Conservation (phyloP, 2,888 invertebrate genomes). For the Patella ulyssiponensis region DNA sequence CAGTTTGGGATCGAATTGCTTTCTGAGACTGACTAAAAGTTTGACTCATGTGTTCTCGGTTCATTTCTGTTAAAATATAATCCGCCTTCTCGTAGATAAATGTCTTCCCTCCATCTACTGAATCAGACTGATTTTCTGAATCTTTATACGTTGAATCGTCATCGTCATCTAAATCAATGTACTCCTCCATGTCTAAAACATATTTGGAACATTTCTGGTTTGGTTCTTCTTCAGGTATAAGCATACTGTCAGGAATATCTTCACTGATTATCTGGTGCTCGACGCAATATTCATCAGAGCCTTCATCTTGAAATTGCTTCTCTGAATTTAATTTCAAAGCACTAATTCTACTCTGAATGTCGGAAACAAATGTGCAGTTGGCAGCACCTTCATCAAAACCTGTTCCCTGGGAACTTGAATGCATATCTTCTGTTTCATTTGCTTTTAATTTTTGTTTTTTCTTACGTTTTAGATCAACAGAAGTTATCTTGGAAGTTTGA, state of each 20-base stretch:
- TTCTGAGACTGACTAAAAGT: background rate
- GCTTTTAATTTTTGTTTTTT: too few species aligned
- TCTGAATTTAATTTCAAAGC: too few species aligned
- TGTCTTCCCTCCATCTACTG: background rate
- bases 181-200: slow-evolving; percentile 12
- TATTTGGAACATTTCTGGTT: slow-evolving; percentile 13
- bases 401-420: too few species aligned
- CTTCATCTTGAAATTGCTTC: too few species aligned
- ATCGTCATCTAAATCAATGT: slow-evolving; percentile 23
- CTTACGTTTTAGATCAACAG: too few species aligned
- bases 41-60: background rate
- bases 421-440: too few species aligned
- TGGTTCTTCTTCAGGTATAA: background rate
- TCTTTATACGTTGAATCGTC: slow-evolving; percentile 15
- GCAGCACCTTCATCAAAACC: too few species aligned
- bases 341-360: background rate
- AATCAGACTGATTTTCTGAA: background rate
- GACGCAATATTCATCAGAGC: too few species aligned
- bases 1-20: background rate
- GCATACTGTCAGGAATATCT: background rate
- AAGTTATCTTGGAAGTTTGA: background rate
- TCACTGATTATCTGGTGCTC: background rate
- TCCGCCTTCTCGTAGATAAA: slow-evolving; percentile 22
- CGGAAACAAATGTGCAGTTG: background rate
- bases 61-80: slow-evolving; percentile 17